Conservation (phyloP, 2,888 invertebrate species). For the Eupithecia centaureata region DNA sequence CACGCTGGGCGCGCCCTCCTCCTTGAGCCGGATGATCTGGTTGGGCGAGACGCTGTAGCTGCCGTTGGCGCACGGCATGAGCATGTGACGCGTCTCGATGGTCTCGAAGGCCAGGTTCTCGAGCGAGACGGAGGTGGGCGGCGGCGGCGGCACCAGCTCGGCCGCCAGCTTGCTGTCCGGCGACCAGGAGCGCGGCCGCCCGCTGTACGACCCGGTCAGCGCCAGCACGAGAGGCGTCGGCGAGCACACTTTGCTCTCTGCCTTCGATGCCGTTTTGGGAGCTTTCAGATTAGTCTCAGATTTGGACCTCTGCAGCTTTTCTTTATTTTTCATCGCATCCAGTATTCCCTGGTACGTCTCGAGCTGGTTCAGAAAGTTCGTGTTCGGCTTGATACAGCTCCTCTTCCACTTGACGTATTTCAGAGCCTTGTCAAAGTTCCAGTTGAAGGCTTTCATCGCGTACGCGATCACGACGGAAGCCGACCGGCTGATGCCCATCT, state of each 20-base stretch:
- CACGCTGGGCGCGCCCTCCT: slow-evolving; percentile 85
- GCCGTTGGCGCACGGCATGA: slow-evolving; percentile 94
- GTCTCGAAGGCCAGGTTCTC: slow-evolving; percentile 82
- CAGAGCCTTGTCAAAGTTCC: slow-evolving; percentile 95
- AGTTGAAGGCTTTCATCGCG: slow-evolving; percentile 98
- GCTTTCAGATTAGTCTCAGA: slow-evolving; percentile 95
- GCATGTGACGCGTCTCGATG: slow-evolving; percentile 88
- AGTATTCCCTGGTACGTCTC: slow-evolving; percentile 98
- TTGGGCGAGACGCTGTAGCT: slow-evolving; percentile 96
- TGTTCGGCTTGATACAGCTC: slow-evolving; percentile 97
- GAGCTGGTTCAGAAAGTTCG: slow-evolving; percentile 96
- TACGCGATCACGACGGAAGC: slow-evolving; percentile 99
- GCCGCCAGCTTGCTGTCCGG: slow-evolving; percentile 87
- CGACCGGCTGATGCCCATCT: slow-evolving; percentile 99
- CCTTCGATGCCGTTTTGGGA: slow-evolving; percentile 83
- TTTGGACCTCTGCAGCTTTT: slow-evolving; percentile 95
- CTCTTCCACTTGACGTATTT: slow-evolving; percentile 95
- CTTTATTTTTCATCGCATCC: slow-evolving; percentile 97
- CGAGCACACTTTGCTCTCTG: slow-evolving; percentile 84
- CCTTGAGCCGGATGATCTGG: slow-evolving; percentile 92
- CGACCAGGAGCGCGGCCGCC: slow-evolving; percentile 89
- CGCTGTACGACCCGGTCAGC: slow-evolving; percentile 71
- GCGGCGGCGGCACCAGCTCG: slow-evolving; percentile 83
- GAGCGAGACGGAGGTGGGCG: slow-evolving; percentile 87
- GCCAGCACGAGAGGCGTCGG: slow-evolving; percentile 86